Percentiles rank a stretch among this genome's conserved stretches.
Evolutionary conservation across 2,797 vertebrate genomes (phyloP).

Genomic region (Percopsis omiscomaycus): DNA sequence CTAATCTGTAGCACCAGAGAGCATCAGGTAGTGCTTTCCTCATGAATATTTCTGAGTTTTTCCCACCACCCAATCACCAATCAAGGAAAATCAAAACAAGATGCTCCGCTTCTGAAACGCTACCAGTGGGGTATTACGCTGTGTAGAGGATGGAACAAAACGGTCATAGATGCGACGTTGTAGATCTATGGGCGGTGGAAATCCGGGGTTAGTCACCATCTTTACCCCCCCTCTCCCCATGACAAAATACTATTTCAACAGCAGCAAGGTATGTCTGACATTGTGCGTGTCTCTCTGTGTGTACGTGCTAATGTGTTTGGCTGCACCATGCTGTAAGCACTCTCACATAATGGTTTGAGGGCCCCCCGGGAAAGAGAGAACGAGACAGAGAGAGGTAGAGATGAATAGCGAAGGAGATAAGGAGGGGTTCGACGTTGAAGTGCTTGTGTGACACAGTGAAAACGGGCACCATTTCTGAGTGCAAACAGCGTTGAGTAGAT

Average conservation of each 20-base stretch:
- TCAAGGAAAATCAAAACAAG: neutral
- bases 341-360: slow-evolving; percentile 51
- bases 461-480: slow-evolving; percentile 57
- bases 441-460: slow-evolving; percentile 51
- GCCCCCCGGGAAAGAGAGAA: slow-evolving; percentile 38
- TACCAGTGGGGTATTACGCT: too few relatives aligned
- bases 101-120: neutral
- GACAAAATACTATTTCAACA: too few relatives aligned
- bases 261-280: neutral
- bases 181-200: too few relatives aligned
- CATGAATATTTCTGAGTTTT: too few relatives aligned
- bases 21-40: too few relatives aligned
- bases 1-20: too few relatives aligned
- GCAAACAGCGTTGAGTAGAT: slow-evolving; percentile 56
- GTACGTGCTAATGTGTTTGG: slow-evolving; percentile 31
- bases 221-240: neutral
- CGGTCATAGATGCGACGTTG: too few relatives aligned
- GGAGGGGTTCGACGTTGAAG: slow-evolving; percentile 35
- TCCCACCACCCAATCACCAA: too few relatives aligned
- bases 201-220: neutral
- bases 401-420: slow-evolving; percentile 19
- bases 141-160: too few relatives aligned
- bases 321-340: slow-evolving; percentile 34
- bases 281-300: slow-evolving; percentile 2
- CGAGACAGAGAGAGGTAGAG: slow-evolving; percentile 47